Evolutionary conservation across 2,888 invertebrate species (phyloP), one percentile per base, ranked within the genome.

Genomic region (Poecilus cupreus): DNA sequence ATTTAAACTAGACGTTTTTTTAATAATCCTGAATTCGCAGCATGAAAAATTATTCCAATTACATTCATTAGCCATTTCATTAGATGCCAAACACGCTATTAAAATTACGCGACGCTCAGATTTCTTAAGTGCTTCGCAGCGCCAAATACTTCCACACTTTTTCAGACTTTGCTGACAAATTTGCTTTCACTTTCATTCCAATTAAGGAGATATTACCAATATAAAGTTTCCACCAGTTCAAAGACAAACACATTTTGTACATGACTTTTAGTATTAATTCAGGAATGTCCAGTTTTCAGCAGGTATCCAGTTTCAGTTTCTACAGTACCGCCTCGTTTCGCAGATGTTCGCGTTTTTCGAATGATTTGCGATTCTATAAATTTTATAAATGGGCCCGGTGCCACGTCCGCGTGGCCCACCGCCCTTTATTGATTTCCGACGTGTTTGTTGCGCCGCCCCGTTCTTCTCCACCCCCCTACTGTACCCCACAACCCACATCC

Each of bases 31-130:
- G 78, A 60, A 78, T 64, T 78, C 37, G 26, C 24, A 60, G 78
- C 60, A 78, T 60, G 78, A 51, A 49, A 78, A 78, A 78, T 64
- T 39, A 78, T 78, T 46, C 64, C 43, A 78, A 78, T 78, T 78
- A 78, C 43, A 78, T 64, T 78, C 43, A 64, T 78, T 64, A 78
- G 37, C 16, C 57, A 57, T 39, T 77, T 32, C 57, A 77, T 60
- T 77, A 60, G 57, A 32, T 43, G 57, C 39, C 54, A 78, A 78
- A 60, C 78, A 78, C 43, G 78, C 78, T 26, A 60, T 78, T 60
- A 32, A 18, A 37, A 68, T 68, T n/a, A 32, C 13, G 5, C 24
- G 60, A 43, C 13, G 43, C 43, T 43, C 43, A 43, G 13, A 13
- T n/a, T 43, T 43, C 43, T 13, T 43, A 43, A 43, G 43, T 43